Evolutionary conservation across 2,113 vertebrate species (phyloP).

Genomic region (Oenanthe melanoleuca): DNA sequence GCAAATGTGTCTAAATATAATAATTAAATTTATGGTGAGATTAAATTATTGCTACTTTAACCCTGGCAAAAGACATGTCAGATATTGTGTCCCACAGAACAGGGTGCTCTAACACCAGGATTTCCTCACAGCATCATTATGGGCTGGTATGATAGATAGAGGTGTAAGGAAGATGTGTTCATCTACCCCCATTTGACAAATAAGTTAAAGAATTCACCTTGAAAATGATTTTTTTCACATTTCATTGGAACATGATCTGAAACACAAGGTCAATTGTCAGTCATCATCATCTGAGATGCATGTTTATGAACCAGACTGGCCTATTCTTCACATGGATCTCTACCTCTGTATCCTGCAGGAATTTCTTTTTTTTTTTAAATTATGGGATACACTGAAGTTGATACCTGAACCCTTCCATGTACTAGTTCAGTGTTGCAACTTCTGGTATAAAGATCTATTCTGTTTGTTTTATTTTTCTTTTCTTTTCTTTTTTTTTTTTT

Average conservation of each 20-base stretch:
- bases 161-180: not conserved
- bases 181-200: not conserved
- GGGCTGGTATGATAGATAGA: not conserved
- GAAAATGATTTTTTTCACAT: not conserved
- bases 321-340: not conserved
- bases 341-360: not conserved
- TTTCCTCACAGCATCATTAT: not conserved
- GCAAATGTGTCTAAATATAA: not conserved
- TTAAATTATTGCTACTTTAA: not conserved
- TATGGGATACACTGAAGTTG: not conserved
- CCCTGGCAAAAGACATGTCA: not conserved
- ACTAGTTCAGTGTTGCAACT: not conserved
- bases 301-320: not conserved
- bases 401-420: not conserved
- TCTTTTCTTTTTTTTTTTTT: fast-evolving
- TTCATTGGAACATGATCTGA: not conserved
- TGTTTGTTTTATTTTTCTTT: not conserved
- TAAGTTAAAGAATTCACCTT: not conserved
- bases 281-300: not conserved
- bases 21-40: not conserved
- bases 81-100: not conserved
- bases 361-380: not conserved
- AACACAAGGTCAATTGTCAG: not conserved
- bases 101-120: not conserved
- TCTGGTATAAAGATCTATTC: not conserved